These are phyloP conservation scores for Reticulitermes lucifugus DNA, from an alignment of 2,888 invertebrate genomes.

Conservation along the genomic window DNA sequence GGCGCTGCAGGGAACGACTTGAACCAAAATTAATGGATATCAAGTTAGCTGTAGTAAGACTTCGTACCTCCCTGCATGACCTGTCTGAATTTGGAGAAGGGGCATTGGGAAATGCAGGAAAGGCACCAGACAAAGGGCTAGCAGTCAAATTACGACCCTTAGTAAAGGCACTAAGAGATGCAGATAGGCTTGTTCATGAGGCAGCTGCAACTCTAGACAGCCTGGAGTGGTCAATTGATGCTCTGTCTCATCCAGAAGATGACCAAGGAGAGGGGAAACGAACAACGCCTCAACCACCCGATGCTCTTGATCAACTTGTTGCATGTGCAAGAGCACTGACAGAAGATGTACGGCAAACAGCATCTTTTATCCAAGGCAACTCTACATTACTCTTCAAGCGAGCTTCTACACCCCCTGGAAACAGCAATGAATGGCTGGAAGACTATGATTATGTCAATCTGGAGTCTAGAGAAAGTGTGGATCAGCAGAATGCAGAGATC, in stretches of 20 bases:
- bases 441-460: constrained; percentile 94
- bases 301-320: constrained; percentile 89
- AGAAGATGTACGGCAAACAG: constrained; percentile 89
- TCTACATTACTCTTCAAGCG: constrained; percentile 82
- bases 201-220: constrained; percentile 80
- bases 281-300: constrained; percentile 65
- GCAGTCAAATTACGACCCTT: constrained; percentile 80
- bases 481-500: constrained; percentile 79
- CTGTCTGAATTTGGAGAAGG: constrained; percentile 91
- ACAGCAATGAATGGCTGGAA: constrained; percentile 75
- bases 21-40: constrained; percentile 85
- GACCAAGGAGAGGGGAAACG: constrained; percentile 59
- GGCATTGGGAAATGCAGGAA: constrained; percentile 86
- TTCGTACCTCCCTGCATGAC: constrained; percentile 86
- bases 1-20: constrained; percentile 84
- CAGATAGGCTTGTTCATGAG: constrained; percentile 83
- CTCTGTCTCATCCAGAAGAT: constrained; percentile 68
- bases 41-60: constrained; percentile 78
- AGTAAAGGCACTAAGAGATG: constrained; percentile 83
- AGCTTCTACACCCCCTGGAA: constrained; percentile 63
- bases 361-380: constrained; percentile 90
- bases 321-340: constrained; percentile 88
- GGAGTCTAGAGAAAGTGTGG: constrained; percentile 77
- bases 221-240: constrained; percentile 82
- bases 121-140: constrained; percentile 83